Conservation (phyloP, 2,113 vertebrate species). For the Geothlypis trichas region DNA sequence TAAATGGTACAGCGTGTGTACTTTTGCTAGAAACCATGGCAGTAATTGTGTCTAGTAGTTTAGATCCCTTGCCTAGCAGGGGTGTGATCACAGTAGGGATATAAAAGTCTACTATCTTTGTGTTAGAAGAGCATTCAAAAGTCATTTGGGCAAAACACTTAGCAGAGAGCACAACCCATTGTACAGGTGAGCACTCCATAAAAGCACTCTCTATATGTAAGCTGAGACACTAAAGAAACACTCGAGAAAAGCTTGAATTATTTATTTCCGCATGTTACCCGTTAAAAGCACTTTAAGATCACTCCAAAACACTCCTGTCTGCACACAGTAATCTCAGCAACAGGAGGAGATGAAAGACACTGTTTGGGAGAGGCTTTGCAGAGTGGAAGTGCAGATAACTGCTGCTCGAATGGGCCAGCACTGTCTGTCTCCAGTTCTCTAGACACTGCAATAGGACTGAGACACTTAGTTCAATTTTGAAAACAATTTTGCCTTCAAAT, state of each 20-base stretch:
- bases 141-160: neutral
- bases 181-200: conserved; percentile 35
- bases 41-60: neutral
- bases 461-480: neutral
- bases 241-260: conserved; percentile 59
- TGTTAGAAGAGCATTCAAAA: neutral
- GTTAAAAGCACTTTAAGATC: conserved; percentile 57
- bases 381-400: neutral
- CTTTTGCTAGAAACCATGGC: neutral
- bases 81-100: neutral
- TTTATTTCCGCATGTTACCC: conserved; percentile 57
- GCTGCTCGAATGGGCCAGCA: neutral
- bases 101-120: neutral
- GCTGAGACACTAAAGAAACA: conserved; percentile 26
- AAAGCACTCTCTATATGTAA: neutral
- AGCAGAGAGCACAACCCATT: neutral
- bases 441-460: neutral
- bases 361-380: neutral
- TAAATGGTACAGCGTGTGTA: neutral
- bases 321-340: conserved; percentile 15
- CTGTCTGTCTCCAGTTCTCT: neutral
- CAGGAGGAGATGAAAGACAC: conserved; percentile 10
- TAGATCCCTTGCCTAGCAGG: neutral
- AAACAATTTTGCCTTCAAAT: neutral
- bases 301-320: conserved; percentile 36